Evolutionary conservation across 1,140 invertebrate genomes (phyloP), one percentile per base, ranked within the genome.

Genomic region (Harpegnathos saltator): DNA sequence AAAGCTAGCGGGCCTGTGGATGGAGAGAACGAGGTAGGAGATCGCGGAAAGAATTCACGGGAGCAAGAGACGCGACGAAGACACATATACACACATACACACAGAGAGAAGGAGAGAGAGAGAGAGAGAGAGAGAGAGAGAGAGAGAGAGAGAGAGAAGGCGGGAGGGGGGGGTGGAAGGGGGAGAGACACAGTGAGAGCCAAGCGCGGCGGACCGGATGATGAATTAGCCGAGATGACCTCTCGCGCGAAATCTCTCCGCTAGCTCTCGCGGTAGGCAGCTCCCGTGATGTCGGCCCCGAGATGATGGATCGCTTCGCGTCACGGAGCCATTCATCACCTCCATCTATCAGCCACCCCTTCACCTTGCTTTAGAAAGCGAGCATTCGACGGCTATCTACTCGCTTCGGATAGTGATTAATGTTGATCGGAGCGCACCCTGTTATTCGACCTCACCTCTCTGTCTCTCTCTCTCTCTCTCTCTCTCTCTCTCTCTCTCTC

Each of bases 281-380:
- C 91, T 91, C 89, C 90, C 90, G 91, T 92, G 92, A 93, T 92
- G 92, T 92, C 92, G 91, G 89, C 87, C 85, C 89, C 85, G 85
- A 91, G 93, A 93, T 94, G 94, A 94, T 94, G 93, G 92, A 94
- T 94, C 90, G 91, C 87, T 87, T 84, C 71, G 88, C 91, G 92
- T 93, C 93, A 91, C 90, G 94, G 90, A 93, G 92, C 93, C 92
- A 94, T 94, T 93, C 93, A 94, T 94, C 93, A 94, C 92, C 91
- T 93, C 91, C 93, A 93, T 94, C 94, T 93, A 94, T 94, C 93
- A 93, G 89, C 83, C 91, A 91, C 90, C 92, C 92, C 92, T 92
- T 92, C 92, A 91, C 90, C 92, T 93, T 94, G 91, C 92, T 92
- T 92, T 90, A 91, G 91, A 92, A 93, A 93, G 92, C 90, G 91